Evolutionary conservation across 2,888 invertebrate species (phyloP), one percentile per base, ranked within the genome.

Genomic region (Parnassius glacialis): DNA sequence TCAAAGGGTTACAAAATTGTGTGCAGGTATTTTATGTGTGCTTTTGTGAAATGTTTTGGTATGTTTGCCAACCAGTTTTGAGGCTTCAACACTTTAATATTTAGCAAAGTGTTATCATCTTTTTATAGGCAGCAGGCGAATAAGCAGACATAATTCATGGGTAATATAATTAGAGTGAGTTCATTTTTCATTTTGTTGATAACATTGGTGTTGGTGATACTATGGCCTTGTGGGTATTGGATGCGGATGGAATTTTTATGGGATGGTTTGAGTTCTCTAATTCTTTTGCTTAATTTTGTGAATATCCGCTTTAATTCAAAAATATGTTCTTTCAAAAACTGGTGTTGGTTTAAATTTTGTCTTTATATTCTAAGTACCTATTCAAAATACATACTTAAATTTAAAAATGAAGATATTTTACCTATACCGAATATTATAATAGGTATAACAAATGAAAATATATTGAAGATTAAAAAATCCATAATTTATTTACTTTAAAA

Each of bases 151-250:
- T 71, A 69, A 72, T 34, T 75, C 74, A 75, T 76, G 76, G 79
- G 84, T 87, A 83, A 82, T 77, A 74, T 79, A 73, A 75, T 74
- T 70, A 75, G 82, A 85, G 90, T 90, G 89, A 89, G 87, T 90
- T 85, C 86, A 85, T 82, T 83, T 80, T 76, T 78, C 87, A 87
- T 88, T 85, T 84, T 83, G 85, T 85, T 85, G 76, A 76, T 87
- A 85, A 87, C 86, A 78, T 77, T 65, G 89, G 89, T 87, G 86
- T 74, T 71, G 86, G 81, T 50, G 43, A 25, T 9, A 51, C 41
- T 57, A 47, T 42, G 74, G 70, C 83, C 82, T 86, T 81, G 76
- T 65, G 83, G 87, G 65, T 64, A 48, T 68, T 67, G 61, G 65
- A 65, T 68, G 65, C 64, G 67, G 71, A 34, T 70, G 61, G 41